Conservation (phyloP, 2,797 vertebrate species). For the Sorex maritimensis region DNA sequence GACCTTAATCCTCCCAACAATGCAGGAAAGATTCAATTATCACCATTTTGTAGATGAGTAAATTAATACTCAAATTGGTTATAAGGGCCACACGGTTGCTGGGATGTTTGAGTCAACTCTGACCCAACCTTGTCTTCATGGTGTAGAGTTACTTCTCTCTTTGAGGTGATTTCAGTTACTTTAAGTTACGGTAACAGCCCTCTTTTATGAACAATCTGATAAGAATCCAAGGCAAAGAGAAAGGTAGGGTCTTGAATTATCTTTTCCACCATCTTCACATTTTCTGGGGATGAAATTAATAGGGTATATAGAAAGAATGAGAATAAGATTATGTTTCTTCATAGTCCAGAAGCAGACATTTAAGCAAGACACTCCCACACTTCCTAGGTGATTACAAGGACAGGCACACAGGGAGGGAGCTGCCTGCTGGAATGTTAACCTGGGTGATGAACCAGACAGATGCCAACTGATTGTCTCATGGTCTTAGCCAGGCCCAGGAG, state of each 20-base stretch:
- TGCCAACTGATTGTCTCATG: conserved; percentile 83
- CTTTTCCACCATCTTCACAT: neutral
- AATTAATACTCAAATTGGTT: neutral
- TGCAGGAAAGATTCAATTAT: neutral
- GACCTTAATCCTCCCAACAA: neutral
- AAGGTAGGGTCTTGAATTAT: neutral
- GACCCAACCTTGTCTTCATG: neutral
- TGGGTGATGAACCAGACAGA: conserved; percentile 65
- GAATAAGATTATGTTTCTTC: conserved; percentile 38
- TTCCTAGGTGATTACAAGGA: conserved; percentile 70
- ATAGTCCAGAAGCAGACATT: neutral
- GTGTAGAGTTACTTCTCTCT: neutral
- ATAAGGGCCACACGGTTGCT: neutral
- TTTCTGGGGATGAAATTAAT: neutral
- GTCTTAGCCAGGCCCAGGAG: conserved; percentile 51
- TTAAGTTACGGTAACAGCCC: neutral
- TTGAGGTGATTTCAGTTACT: conserved; percentile 1
- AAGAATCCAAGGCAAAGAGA: conserved; percentile 13
- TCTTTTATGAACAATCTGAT: neutral
- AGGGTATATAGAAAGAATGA: neutral
- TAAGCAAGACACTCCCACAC: conserved; percentile 65
- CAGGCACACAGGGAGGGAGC: conserved; percentile 77
- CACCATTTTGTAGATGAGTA: neutral
- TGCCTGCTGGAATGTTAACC: conserved; percentile 70
- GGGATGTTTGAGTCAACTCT: neutral